These are phyloP conservation scores for Platyrinchus mystaceus DNA, from an alignment of 2,797 vertebrate species.

Conservation along the genomic window DNA sequence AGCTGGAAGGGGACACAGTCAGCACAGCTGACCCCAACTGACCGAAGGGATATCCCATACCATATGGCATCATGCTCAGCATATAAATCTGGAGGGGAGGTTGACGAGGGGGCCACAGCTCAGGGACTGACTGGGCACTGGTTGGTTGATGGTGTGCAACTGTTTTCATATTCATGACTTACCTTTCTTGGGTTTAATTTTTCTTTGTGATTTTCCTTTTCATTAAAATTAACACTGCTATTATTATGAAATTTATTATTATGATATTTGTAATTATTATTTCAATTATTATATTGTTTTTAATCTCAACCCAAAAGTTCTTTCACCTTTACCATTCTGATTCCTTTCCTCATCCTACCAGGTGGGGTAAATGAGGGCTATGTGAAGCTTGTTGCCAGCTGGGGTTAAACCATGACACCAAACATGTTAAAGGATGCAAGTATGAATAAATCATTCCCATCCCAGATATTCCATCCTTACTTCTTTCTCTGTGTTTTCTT, in stretches of 20 bases:
- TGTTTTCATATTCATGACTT: not conserved
- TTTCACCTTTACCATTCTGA: not conserved
- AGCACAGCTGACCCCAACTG: not conserved
- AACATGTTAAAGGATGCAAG: not conserved
- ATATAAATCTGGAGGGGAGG: not conserved
- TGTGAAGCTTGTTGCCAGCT: not conserved
- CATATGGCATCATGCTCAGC: too few species aligned
- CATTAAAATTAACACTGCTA: not conserved
- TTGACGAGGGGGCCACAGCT: not conserved
- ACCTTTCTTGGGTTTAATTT: not conserved
- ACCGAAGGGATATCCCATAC: not conserved
- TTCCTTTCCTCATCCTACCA: rapidly evolving
- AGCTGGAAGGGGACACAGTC: not conserved
- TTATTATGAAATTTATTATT: too few species aligned
- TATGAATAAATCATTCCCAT: not conserved
- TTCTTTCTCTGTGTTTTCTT: not conserved
- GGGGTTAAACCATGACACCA: not conserved
- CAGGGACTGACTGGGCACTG: not conserved
- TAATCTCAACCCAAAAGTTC: too few species aligned
- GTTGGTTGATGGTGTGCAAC: not conserved
- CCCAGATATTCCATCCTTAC: not conserved
- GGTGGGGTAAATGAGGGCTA: not conserved
- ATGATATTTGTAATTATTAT: too few species aligned
- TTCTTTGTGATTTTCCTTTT: not conserved
- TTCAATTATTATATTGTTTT: too few species aligned